phyloP scores from a whole-genome alignment of 2,113 vertebrate genomes.

The Colossoma macropomum region DNA sequence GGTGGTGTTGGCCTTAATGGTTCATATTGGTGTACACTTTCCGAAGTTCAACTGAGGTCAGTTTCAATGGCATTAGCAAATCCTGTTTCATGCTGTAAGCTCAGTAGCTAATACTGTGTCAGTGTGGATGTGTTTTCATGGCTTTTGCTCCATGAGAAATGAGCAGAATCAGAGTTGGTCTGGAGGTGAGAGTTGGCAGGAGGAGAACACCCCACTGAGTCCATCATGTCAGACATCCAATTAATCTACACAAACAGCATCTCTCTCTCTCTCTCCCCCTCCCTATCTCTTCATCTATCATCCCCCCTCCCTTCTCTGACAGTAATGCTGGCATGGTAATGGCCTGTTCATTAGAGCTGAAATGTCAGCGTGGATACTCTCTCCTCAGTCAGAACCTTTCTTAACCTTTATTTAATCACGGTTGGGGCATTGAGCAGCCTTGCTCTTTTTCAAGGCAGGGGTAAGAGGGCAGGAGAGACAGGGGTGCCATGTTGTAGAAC shows the following conservation, averaged over 20 bases:
- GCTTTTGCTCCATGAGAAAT: slow-evolving; percentile 35
- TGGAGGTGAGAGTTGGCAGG: slow-evolving; percentile 30
- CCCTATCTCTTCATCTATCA: neutral
- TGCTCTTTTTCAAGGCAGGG: slow-evolving; percentile 2
- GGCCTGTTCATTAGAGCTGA: slow-evolving; percentile 40
- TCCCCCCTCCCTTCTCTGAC: slow-evolving; percentile 17
- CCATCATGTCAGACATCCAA: slow-evolving; percentile 40
- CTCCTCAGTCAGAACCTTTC: slow-evolving; percentile 26
- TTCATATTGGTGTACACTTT: neutral
- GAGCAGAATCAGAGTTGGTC: slow-evolving; percentile 8
- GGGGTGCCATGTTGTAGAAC: slow-evolving; percentile 6
- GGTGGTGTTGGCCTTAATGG: slow-evolving; percentile 11
- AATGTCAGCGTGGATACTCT: slow-evolving; percentile 46
- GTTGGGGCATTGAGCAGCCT: slow-evolving; percentile 14
- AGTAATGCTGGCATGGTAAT: slow-evolving; percentile 38
- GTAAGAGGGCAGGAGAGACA: slow-evolving; percentile 17
- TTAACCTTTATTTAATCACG: slow-evolving; percentile 44
- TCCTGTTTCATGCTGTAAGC: slow-evolving; percentile 21
- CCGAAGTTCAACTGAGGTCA: slow-evolving; percentile 33
- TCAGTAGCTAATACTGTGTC: slow-evolving; percentile 13
- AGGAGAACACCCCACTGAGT: slow-evolving; percentile 33
- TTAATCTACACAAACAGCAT: slow-evolving; percentile 35
- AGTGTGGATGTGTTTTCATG: neutral
- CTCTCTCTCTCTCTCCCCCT: neutral
- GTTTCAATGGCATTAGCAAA: slow-evolving; percentile 26